A percentile compares a stretch with the other conserved stretches of the same genome.
phyloP scores from a whole-genome alignment of 2,797 vertebrate species.

The Carcharodon carcharias region DNA sequence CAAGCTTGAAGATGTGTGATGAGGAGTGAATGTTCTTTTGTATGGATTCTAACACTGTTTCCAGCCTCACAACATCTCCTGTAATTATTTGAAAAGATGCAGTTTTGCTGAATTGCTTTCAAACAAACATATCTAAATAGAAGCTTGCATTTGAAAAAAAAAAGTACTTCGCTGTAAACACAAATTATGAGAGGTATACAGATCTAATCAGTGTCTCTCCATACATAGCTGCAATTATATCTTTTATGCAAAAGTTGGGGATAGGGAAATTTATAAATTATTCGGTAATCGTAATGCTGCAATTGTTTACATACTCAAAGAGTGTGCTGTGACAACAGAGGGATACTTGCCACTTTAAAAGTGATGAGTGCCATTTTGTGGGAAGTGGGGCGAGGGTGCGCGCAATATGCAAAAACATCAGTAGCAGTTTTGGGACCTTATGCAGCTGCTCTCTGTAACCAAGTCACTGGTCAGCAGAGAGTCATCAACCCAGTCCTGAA shows the following conservation, averaged over 20 bases:
- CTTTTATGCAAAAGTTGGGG: not conserved
- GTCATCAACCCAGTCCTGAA: not conserved
- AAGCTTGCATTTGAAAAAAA: not conserved
- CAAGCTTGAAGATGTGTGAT: constrained; percentile 94
- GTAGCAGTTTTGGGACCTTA: constrained; percentile 29
- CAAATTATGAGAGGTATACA: not conserved
- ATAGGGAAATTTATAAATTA: not conserved
- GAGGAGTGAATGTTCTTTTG: constrained; percentile 97
- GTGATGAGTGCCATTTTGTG: constrained; percentile 52
- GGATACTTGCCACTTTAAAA: constrained; percentile 83
- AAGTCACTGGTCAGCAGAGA: not conserved
- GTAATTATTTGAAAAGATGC: constrained; percentile 41
- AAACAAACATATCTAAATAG: not conserved
- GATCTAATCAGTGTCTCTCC: not conserved
- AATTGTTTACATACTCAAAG: constrained; percentile 47
- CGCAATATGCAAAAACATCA: constrained; percentile 47
- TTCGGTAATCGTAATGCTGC: constrained; percentile 46
- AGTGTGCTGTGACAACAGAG: constrained; percentile 40
- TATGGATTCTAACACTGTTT: constrained; percentile 93
- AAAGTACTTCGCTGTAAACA: not conserved
- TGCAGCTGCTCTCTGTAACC: not conserved
- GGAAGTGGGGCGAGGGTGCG: constrained; percentile 45
- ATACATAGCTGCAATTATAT: no score
- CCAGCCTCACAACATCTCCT: constrained; percentile 86
- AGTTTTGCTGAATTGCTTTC: not conserved